Base-by-base conservation (phyloP, 2,888 invertebrate genomes). In the Metellina segmentata region DNA sequence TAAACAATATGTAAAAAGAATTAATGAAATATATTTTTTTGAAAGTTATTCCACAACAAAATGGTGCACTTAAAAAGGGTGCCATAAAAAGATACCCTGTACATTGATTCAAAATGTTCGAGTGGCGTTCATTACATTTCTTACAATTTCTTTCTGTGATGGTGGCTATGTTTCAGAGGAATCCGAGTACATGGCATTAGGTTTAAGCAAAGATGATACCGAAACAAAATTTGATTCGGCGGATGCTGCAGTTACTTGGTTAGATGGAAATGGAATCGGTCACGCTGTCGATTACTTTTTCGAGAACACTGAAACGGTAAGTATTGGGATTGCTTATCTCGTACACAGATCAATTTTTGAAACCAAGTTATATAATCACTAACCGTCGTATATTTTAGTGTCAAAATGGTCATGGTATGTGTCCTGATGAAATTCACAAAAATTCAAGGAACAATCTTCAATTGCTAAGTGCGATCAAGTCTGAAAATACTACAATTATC, bases 401-500 rank as follows among this genome's bases (percentile, higher is more conserved):
- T 95, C 97, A 98, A 0, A 98, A 98, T 0, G 96, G 96, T 6
- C 96, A 96, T 51, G 98, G 98, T 49, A 97, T 97, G 93, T 98
- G 98, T 94, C 98, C 98, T 0, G 98, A 98, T 94, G 96, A 96
- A 72, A 49, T 53, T n/a, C 91, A 92, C 34, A 77, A 90, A 52
- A 93, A 93, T 16, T 93, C 90, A 6, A 82, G 79, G 13, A 92
- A 93, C 95, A 98, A 97, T 19, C 96, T 98, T 71, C 96, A 97
- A 0, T 95, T 98, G 53, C 95, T 98, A 93, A 98, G 98, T 95
- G 98, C 98, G 0, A 98, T 98, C 0, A 96, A 97, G 95, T 98
- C 98, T 77, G 98, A 98, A 95, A 98, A 98, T 9, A 98, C 98
- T 95, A 98, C 98, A 71, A 98, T 98, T 94, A 97, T 98, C 93